phyloP scores from a whole-genome alignment of 2,888 invertebrate genomes.

The Lamproptera curius region DNA sequence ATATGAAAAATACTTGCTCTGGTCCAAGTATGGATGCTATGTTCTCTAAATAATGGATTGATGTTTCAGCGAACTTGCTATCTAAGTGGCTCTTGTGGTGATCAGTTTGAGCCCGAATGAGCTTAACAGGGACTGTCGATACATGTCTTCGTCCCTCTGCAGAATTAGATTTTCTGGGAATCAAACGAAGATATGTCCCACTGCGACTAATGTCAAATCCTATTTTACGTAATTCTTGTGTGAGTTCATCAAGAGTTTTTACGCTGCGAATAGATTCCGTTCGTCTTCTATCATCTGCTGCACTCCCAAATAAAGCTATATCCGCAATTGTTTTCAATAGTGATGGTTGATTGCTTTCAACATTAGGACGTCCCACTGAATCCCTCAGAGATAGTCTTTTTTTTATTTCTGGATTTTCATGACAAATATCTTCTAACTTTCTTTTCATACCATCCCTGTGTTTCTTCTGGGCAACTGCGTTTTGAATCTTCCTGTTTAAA shows the following conservation, averaged over 20 bases:
- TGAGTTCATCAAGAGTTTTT: conserved; percentile 27
- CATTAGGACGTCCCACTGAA: conserved; percentile 31
- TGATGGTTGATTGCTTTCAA: conserved; percentile 29
- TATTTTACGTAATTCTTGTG: conserved; percentile 25
- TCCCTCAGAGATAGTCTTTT: conserved; percentile 31
- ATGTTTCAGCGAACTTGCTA: conserved; percentile 23
- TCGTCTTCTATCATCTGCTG: conserved; percentile 27
- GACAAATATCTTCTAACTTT: conserved; percentile 32
- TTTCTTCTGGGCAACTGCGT: conserved; percentile 31
- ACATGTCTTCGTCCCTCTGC: conserved; percentile 26
- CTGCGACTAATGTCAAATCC: conserved; percentile 28
- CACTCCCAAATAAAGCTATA: conserved; percentile 31
- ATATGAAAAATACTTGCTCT: too few species aligned
- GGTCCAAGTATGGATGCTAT: too few species aligned
- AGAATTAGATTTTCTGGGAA: conserved; percentile 23
- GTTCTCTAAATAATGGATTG: conserved; percentile 23
- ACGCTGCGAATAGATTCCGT: conserved; percentile 26
- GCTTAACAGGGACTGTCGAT: conserved; percentile 28
- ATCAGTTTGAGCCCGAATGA: conserved; percentile 26
- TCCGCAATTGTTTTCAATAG: conserved; percentile 30
- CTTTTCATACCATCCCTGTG: conserved; percentile 31
- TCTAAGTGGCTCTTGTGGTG: conserved; percentile 19
- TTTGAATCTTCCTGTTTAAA: conserved; percentile 30
- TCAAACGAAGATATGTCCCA: conserved; percentile 29
- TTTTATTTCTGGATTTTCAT: conserved; percentile 31